Percentiles rank a stretch among this genome's conserved stretches.
Evolutionary conservation across 2,888 invertebrate genomes (phyloP).

Genomic region (Gortyna flavago): DNA sequence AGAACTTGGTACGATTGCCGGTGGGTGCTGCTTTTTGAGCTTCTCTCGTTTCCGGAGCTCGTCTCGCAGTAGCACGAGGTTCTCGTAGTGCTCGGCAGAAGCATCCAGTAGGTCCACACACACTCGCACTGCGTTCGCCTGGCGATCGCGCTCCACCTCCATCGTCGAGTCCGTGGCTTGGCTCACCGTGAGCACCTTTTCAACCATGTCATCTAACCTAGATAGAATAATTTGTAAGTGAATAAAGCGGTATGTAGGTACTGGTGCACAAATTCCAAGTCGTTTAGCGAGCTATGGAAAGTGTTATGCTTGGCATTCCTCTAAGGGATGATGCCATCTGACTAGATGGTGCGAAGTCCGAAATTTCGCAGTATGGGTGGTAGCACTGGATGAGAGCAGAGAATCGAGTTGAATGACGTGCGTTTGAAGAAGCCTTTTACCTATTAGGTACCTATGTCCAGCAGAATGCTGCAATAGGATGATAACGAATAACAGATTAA

Average conservation of each 20-base stretch:
- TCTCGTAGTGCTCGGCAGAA: conserved; percentile 84
- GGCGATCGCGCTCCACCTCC: conserved; percentile 78
- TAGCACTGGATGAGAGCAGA: no score
- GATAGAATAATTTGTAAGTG: conserved; percentile 4
- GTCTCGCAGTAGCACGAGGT: conserved; percentile 80
- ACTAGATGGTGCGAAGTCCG: not conserved
- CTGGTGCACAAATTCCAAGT: not conserved
- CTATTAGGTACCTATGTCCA: not conserved
- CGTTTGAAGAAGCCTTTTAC: not conserved
- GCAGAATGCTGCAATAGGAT: no score
- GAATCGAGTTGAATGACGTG: no score
- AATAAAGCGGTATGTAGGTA: not conserved
- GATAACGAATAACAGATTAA: not conserved
- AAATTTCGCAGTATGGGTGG: not conserved
- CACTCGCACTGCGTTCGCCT: conserved; percentile 76
- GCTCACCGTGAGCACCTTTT: conserved; percentile 78
- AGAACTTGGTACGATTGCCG: conserved; percentile 77
- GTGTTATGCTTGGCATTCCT: not conserved
- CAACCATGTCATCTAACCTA: conserved; percentile 82
- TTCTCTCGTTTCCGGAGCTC: conserved; percentile 77
- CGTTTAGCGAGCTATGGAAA: not conserved
- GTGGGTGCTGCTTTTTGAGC: conserved; percentile 74
- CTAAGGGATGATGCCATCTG: no score
- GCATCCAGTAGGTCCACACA: conserved; percentile 82
- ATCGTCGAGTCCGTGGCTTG: conserved; percentile 79